Evolutionary conservation across 2,888 invertebrate species (phyloP).

Genomic region (Parnassius orleans): DNA sequence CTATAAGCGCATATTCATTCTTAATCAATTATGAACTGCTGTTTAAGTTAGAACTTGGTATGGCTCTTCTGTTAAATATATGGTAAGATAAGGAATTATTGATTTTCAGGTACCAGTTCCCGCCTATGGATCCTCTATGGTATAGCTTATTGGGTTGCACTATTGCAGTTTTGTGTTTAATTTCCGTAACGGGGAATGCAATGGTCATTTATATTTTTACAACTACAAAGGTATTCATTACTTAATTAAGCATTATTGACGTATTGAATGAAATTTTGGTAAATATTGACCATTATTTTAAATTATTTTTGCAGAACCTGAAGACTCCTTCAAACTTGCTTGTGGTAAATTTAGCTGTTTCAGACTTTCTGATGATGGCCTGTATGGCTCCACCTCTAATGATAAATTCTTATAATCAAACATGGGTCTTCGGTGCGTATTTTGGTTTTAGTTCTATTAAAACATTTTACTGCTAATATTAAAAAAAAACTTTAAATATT

Average conservation of each 20-base stretch:
- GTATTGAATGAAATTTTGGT: background rate
- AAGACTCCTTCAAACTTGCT: slow-evolving; percentile 85
- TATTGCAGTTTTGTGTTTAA: slow-evolving; percentile 85
- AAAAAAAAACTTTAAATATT: background rate
- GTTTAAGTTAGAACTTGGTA: no score
- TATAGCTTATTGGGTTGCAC: slow-evolving; percentile 87
- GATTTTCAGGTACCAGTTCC: slow-evolving; percentile 88
- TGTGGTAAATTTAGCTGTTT: slow-evolving; percentile 93
- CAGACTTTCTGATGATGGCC: slow-evolving; percentile 94
- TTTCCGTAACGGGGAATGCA: slow-evolving; percentile 85
- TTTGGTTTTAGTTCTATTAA: background rate
- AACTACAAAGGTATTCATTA: slow-evolving; percentile 78
- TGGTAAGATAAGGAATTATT: no score
- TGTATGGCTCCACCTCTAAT: slow-evolving; percentile 90
- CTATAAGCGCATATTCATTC: no score
- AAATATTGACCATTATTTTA: background rate
- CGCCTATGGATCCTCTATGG: slow-evolving; percentile 94
- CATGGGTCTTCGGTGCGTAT: slow-evolving; percentile 82
- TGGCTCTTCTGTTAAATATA: no score
- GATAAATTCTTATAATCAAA: slow-evolving; percentile 89
- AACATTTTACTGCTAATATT: slow-evolving; percentile 2
- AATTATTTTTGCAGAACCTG: background rate
- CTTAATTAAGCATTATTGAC: background rate
- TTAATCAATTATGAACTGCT: no score
- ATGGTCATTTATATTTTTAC: slow-evolving; percentile 87